A percentile compares a stretch with the other conserved stretches of the same genome.
Evolutionary conservation across 2,797 vertebrate species (phyloP).

Genomic region (Geotrypetes seraphini): DNA sequence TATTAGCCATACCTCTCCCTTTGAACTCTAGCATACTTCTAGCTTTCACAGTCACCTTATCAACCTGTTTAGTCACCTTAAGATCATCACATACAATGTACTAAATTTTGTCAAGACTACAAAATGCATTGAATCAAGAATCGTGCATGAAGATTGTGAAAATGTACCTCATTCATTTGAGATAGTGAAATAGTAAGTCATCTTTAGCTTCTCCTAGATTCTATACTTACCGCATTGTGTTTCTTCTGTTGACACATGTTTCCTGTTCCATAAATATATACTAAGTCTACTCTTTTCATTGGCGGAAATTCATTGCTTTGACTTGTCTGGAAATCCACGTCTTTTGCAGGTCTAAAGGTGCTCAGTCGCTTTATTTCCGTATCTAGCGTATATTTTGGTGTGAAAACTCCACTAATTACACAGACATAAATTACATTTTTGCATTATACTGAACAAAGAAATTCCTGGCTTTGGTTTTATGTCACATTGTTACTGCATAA

Average conservation of each 20-base stretch:
- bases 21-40: too few relatives aligned
- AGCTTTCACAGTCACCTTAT: too few relatives aligned
- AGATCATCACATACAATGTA: too few relatives aligned
- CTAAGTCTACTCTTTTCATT: not conserved
- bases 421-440: conserved; percentile 18
- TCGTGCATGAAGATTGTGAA: too few relatives aligned
- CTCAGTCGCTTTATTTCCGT: not conserved
- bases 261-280: conserved; percentile 1
- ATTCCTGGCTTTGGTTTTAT: conserved; percentile 1
- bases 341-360: conserved; percentile 25
- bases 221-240: too few relatives aligned
- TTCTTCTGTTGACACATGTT: not conserved
- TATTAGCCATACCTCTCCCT: too few relatives aligned
- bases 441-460: not conserved
- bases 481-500: not conserved
- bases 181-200: too few relatives aligned
- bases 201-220: too few relatives aligned
- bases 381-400: conserved; percentile 25
- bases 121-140: too few relatives aligned
- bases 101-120: too few relatives aligned
- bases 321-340: conserved; percentile 32
- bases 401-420: conserved; percentile 20
- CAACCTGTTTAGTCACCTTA: too few relatives aligned
- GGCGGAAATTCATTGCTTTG: conserved; percentile 5
- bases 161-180: too few relatives aligned